Percentiles rank a stretch among this genome's conserved stretches.
phyloP scores from a whole-genome alignment of 92 coral and sea anemone genomes.

The Actinostola sp. region DNA sequence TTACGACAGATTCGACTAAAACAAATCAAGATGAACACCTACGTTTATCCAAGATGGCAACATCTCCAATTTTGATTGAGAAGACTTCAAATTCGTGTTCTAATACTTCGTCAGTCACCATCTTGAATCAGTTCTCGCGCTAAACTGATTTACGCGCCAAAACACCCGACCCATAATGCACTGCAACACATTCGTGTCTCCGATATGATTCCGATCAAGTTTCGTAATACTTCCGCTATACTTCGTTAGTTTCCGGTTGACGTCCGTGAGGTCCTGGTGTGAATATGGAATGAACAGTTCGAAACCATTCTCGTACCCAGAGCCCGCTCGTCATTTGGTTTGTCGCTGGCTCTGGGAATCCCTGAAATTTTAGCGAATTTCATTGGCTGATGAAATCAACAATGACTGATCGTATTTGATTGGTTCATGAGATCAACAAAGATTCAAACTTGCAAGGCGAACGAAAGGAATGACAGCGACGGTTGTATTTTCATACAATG shows the following conservation, averaged over 20 bases:
- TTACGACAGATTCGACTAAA: background rate
- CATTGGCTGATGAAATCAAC: no score
- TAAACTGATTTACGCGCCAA: conserved; percentile 77
- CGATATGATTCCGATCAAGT: conserved; percentile 6
- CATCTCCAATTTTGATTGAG: conserved; percentile 70
- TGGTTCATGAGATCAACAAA: no score
- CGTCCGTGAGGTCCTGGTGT: conserved; percentile 31
- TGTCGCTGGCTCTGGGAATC: no score
- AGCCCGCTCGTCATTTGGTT: no score
- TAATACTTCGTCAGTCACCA: conserved; percentile 88
- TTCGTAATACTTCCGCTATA: conserved; percentile 23
- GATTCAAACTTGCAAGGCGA: no score
- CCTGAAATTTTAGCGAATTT: no score
- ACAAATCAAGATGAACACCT: conserved; percentile 13
- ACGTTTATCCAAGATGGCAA: conserved; percentile 82
- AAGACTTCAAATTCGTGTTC: conserved; percentile 75
- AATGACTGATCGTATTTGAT: no score
- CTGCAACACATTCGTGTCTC: conserved; percentile 1
- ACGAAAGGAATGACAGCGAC: no score
- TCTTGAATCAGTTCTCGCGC: conserved; percentile 38
- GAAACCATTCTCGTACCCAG: no score
- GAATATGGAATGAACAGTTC: conserved; percentile 24
- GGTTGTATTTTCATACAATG: no score
- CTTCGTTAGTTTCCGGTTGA: conserved; percentile 34
- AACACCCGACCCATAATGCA: conserved; percentile 25